phyloP scores from a whole-genome alignment of 2,113 vertebrate species.

The Myiozetetes cayanensis region DNA sequence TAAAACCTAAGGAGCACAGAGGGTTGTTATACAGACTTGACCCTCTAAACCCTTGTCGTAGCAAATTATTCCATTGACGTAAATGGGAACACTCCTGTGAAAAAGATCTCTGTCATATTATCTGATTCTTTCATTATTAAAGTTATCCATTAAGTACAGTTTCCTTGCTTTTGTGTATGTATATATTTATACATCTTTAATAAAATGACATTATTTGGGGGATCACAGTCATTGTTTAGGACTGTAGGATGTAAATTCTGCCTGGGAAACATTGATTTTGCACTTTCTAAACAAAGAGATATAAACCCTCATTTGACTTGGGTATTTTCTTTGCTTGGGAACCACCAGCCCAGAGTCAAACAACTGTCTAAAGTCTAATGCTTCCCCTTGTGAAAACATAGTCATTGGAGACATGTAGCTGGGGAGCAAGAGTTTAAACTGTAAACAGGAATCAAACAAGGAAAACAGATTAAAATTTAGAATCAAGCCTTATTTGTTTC shows the following conservation, averaged over 20 bases:
- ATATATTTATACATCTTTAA: no score
- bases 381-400: neutral
- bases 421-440: neutral
- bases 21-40: neutral
- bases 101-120: neutral
- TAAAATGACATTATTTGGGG: neutral
- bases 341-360: neutral
- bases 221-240: neutral
- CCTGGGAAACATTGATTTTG: neutral
- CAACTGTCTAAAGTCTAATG: neutral
- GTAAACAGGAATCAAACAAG: neutral
- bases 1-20: neutral
- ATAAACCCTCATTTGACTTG: neutral
- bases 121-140: neutral
- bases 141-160: neutral
- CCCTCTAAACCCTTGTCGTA: neutral
- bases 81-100: neutral
- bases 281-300: neutral
- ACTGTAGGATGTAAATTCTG: neutral
- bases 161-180: no score
- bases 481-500: neutral
- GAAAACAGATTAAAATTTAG: neutral
- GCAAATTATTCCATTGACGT: neutral
- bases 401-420: neutral
- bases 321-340: neutral